A percentile compares a stretch with the other conserved stretches of the same genome.
Evolutionary conservation across 2,797 vertebrate genomes (phyloP).

Genomic region (Rachycentron canadum): DNA sequence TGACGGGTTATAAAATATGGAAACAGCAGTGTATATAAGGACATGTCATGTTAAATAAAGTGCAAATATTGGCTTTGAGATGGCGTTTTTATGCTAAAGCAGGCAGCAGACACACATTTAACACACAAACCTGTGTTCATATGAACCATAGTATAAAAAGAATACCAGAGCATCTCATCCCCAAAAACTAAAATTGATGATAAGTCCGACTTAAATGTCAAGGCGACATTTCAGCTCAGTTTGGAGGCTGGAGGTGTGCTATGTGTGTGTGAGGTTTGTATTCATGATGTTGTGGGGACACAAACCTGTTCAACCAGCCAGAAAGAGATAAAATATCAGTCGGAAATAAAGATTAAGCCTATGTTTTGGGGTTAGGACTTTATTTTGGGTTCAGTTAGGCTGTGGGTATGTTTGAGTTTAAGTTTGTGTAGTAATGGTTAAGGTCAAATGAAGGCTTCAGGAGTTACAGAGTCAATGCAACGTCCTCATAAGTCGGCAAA

Average conservation of each 20-base stretch:
- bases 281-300: conserved; percentile 17
- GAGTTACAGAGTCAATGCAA: not conserved
- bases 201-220: conserved; percentile 64
- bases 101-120: not conserved
- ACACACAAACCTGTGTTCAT: not conserved
- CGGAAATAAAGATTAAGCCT: not conserved
- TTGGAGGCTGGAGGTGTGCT: conserved; percentile 18
- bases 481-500: conserved; percentile 4
- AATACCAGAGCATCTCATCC: conserved; percentile 13
- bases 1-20: conserved; percentile 30
- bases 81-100: not conserved
- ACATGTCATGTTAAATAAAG: not conserved
- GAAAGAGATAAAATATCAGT: not conserved
- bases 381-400: not conserved
- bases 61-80: not conserved
- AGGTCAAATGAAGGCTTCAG: not conserved
- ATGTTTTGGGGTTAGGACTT: not conserved
- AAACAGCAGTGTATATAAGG: not conserved
- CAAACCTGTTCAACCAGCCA: not conserved
- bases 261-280: not conserved
- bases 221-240: conserved; percentile 55
- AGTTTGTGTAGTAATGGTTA: not conserved
- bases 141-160: not conserved
- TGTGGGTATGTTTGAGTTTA: not conserved
- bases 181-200: conserved; percentile 38